These are phyloP conservation scores for Scaptodrosophila latifasciaeformis DNA, from an alignment of 2,888 invertebrate genomes.

Conservation along the genomic window DNA sequence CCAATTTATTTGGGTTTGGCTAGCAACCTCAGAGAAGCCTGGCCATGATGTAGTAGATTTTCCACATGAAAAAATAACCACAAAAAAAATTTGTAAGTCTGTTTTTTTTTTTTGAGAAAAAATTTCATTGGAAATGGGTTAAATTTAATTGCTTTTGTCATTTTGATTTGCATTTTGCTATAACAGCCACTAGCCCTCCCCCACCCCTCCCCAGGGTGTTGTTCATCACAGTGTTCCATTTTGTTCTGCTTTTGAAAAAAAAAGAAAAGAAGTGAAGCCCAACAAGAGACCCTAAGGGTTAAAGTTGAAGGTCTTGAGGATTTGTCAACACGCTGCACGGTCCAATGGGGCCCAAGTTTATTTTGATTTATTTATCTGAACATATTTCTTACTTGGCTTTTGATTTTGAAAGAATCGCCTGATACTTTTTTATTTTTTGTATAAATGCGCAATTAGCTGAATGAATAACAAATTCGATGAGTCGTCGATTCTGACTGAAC, in stretches of 20 bases:
- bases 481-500: no score
- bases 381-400: no score
- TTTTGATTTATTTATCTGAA: slow-evolving; percentile 62
- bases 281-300: slow-evolving; percentile 41
- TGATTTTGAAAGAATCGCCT: no score
- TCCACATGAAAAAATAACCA: slow-evolving; percentile 71
- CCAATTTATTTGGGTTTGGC: no score
- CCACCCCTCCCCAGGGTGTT: slow-evolving; percentile 50
- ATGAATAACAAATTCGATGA: no score
- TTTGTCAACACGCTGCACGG: slow-evolving; percentile 59
- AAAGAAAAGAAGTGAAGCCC: slow-evolving; percentile 37
- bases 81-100: slow-evolving; percentile 50
- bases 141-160: slow-evolving; percentile 70
- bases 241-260: slow-evolving; percentile 45
- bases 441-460: no score
- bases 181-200: slow-evolving; percentile 30
- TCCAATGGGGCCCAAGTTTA: no score
- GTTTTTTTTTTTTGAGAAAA: slow-evolving; percentile 1
- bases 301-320: slow-evolving; percentile 39
- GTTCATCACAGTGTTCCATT: slow-evolving; percentile 43
- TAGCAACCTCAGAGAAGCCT: slow-evolving; percentile 28
- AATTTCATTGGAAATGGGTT: slow-evolving; percentile 55
- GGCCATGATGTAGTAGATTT: slow-evolving; percentile 70
- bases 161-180: slow-evolving; percentile 68
- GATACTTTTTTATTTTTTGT: no score